Percentiles rank a stretch among this genome's conserved stretches.
These are phyloP conservation scores for Eristalinus sepulchralis DNA, from an alignment of 2,888 invertebrate genomes.

Conservation along the genomic window DNA sequence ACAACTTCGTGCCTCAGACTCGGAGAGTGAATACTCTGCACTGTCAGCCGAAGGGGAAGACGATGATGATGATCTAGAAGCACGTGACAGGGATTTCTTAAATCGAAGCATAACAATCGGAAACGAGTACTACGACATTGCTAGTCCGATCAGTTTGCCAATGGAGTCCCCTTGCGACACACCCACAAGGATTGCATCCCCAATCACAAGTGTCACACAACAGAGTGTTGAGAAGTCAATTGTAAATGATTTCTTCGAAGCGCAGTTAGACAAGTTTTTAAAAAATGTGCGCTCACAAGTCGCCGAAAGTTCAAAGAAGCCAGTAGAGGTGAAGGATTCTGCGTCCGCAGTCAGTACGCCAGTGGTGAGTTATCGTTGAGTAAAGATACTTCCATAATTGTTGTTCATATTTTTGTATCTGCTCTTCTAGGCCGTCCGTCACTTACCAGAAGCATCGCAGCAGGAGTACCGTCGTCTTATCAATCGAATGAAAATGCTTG, in stretches of 20 bases:
- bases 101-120: constrained; percentile 37
- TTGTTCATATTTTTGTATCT: constrained; percentile 17
- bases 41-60: constrained; percentile 75
- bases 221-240: constrained; percentile 68
- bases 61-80: constrained; percentile 16
- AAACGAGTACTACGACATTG: constrained; percentile 74
- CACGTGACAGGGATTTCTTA: constrained; percentile 3
- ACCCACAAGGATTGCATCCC: constrained; percentile 75
- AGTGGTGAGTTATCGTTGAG: constrained; percentile 73
- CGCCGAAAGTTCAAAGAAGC: constrained; percentile 38
- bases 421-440: constrained; percentile 77
- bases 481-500: constrained; percentile 79
- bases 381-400: neutral
- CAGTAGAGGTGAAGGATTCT: neutral
- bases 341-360: constrained; percentile 72
- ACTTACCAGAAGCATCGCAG: constrained; percentile 79
- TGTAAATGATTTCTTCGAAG: constrained; percentile 76
- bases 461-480: constrained; percentile 78
- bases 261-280: constrained; percentile 77
- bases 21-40: constrained; percentile 71
- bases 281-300: constrained; percentile 77
- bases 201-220: constrained; percentile 65
- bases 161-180: constrained; percentile 76
- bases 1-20: constrained; percentile 74
- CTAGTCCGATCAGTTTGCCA: constrained; percentile 77